Percentiles rank a stretch among this genome's conserved stretches.
Evolutionary conservation across 2,888 invertebrate genomes (phyloP).

Genomic region (Ptycholaimellus sp.): DNA sequence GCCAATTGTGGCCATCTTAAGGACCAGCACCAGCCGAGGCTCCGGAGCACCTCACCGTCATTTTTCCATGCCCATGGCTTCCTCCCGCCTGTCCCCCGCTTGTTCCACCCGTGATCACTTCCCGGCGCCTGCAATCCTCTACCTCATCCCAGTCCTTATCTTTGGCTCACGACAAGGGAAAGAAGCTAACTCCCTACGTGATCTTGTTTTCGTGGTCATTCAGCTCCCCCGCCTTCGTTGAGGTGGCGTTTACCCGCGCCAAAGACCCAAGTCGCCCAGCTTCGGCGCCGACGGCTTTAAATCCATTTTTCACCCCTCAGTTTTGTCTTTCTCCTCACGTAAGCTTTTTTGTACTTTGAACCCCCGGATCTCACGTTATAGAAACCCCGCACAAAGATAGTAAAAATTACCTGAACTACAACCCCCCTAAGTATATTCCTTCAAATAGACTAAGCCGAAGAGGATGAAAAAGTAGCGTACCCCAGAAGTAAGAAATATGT

Average conservation of each 20-base stretch:
- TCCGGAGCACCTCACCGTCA: slow-evolving; percentile 90
- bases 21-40: slow-evolving; percentile 73
- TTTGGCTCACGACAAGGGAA: too few species aligned
- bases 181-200: slow-evolving; percentile 94
- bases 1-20: slow-evolving; percentile 82
- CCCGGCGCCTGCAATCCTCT: slow-evolving; percentile 10
- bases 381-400: too few species aligned
- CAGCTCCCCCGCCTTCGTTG: slow-evolving; percentile 62
- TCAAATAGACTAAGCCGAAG: too few species aligned
- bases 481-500: too few species aligned
- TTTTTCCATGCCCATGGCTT: slow-evolving; percentile 55
- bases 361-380: too few species aligned
- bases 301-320: too few species aligned
- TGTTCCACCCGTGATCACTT: slow-evolving; percentile 11
- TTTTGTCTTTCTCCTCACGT: too few species aligned
- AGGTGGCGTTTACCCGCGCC: slow-evolving; percentile 44
- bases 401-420: too few species aligned
- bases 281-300: slow-evolving; percentile 51
- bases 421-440: too few species aligned
- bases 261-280: slow-evolving; percentile 80
- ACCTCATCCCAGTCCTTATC: too few species aligned
- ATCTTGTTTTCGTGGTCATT: slow-evolving; percentile 74
- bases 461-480: too few species aligned
- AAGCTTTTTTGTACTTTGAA: too few species aligned
- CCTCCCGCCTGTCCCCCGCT: slow-evolving; percentile 33